A percentile compares a stretch with the other conserved stretches of the same genome.
Conservation (phyloP, 2,797 vertebrate species). For the Falco biarmicus region DNA sequence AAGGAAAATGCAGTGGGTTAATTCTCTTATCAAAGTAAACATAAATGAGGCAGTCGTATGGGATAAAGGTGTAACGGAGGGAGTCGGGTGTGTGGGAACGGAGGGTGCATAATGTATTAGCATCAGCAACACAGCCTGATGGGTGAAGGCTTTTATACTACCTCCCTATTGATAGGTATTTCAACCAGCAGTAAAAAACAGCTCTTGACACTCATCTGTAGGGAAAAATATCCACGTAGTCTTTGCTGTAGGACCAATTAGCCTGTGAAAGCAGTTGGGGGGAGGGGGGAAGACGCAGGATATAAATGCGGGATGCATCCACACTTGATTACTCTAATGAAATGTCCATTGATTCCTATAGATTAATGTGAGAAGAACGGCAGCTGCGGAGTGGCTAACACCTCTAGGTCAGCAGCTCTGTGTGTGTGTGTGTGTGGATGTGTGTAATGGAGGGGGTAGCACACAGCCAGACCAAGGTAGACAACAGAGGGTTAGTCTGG, state of each 20-base stretch:
- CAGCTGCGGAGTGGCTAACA: conserved; percentile 81
- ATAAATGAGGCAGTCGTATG: not conserved
- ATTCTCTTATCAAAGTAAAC: conserved; percentile 7
- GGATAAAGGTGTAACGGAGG: conserved; percentile 49
- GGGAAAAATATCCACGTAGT: conserved; percentile 78
- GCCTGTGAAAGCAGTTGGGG: conserved; percentile 71
- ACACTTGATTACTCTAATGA: conserved; percentile 88
- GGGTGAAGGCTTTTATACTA: conserved; percentile 75
- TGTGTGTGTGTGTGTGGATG: not conserved
- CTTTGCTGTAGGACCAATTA: conserved; percentile 81
- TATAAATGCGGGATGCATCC: conserved; percentile 82
- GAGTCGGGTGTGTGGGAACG: conserved; percentile 30
- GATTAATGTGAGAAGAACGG: conserved; percentile 86
- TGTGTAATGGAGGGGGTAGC: conserved; percentile 23
- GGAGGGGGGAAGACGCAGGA: conserved; percentile 59
- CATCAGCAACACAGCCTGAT: conserved; percentile 60
- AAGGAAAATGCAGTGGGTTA: conserved; percentile 1
- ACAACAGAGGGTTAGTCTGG: not conserved
- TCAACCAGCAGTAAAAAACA: conserved; percentile 78
- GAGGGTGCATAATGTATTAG: conserved; percentile 54
- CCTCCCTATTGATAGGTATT: conserved; percentile 76
- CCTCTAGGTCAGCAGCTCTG: conserved; percentile 76
- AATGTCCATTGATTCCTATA: conserved; percentile 87
- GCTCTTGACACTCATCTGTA: conserved; percentile 80
- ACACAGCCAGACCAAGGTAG: not conserved